Evolutionary conservation across 2,797 vertebrate genomes (phyloP), one percentile per base, ranked within the genome.

Genomic region (Telmatherina bonti): DNA sequence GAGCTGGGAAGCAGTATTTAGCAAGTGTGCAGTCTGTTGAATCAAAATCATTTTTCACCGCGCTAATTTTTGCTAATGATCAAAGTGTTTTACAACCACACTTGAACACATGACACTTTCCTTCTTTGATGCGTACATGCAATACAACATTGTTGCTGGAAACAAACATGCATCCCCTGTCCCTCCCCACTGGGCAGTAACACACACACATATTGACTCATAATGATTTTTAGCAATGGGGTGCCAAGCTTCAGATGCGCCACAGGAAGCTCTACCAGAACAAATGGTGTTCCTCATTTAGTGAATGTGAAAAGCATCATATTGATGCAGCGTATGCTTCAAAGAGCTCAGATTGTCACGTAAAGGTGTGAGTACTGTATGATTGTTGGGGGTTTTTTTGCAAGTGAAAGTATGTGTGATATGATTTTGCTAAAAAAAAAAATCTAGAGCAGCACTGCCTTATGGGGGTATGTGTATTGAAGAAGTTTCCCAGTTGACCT

Each of bases 181-280:
- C 68, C 73, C 74, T 62, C 88, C 84, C 54, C n/a, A 72, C 76
- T 69, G 85, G 74, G 87, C 68, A 33, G 30, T 27, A 85, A 83
- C 84, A 83, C 77, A 73, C 47, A 69, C 70, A 53, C 31, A 79
- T 72, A 31, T n/a, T 65, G 74, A 65, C 63, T 56, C 45, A 15
- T 87, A 88, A 91, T 84, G 85, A 90, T 90, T 85, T 85, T 81
- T 74, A 84, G 62, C 87, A 20, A 72, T 20, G 58, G 85, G 87
- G 78, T 26, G 73, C 61, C 79, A 7, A 38, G 72, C 66, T 78
- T 88, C 69, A 83, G 79, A 84, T 35, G 62, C 69, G 67, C 49
- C 52, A 62, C 70, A 24, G 16, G 62, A 49, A 62, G 66, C 62
- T 29, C 59, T 11, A 58, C 49, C 56, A 74, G 59, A 83, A 79